Conservation (phyloP, 2,797 vertebrate species). For the Apogon talboti region DNA sequence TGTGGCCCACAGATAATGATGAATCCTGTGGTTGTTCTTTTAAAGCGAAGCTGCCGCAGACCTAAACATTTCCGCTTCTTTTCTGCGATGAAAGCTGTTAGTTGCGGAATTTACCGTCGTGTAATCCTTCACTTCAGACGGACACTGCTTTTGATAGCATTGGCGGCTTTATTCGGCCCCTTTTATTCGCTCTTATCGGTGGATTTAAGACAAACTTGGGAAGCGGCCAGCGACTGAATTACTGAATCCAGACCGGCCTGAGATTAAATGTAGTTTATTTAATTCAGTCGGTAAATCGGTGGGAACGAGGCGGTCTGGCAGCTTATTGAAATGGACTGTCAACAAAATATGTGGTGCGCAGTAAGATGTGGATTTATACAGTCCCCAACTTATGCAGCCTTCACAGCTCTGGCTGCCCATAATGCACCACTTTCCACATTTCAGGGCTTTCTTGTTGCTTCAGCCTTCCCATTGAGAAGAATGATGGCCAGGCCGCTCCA, state of each 20-base stretch:
- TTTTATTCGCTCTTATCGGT: slow-evolving; percentile 45
- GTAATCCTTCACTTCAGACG: slow-evolving; percentile 20
- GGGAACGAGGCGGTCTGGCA: slow-evolving; percentile 43
- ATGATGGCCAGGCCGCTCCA: slow-evolving; percentile 37
- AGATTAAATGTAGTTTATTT: slow-evolving; percentile 55
- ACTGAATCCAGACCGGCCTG: slow-evolving; percentile 22
- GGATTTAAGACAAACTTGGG: slow-evolving; percentile 38
- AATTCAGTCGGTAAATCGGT: slow-evolving; percentile 43
- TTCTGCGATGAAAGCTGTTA: slow-evolving; percentile 31
- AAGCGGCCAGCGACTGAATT: slow-evolving; percentile 16
- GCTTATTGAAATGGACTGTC: slow-evolving; percentile 59
- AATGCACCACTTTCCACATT: slow-evolving; percentile 33
- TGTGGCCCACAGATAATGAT: slow-evolving; percentile 55
- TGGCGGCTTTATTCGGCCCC: slow-evolving; percentile 22
- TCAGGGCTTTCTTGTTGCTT: slow-evolving; percentile 32
- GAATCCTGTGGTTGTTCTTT: slow-evolving; percentile 56
- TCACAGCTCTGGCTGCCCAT: slow-evolving; percentile 6
- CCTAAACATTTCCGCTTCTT: slow-evolving; percentile 26
- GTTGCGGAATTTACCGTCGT: slow-evolving; percentile 16
- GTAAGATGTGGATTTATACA: slow-evolving; percentile 52
- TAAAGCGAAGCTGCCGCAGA: slow-evolving; percentile 28
- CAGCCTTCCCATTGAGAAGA: slow-evolving; percentile 35
- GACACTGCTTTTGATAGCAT: slow-evolving; percentile 32
- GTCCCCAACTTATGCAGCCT: slow-evolving; percentile 7
- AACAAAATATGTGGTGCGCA: slow-evolving; percentile 50